phyloP scores from a whole-genome alignment of 2,888 invertebrate species.

The Lathronympha strigana region DNA sequence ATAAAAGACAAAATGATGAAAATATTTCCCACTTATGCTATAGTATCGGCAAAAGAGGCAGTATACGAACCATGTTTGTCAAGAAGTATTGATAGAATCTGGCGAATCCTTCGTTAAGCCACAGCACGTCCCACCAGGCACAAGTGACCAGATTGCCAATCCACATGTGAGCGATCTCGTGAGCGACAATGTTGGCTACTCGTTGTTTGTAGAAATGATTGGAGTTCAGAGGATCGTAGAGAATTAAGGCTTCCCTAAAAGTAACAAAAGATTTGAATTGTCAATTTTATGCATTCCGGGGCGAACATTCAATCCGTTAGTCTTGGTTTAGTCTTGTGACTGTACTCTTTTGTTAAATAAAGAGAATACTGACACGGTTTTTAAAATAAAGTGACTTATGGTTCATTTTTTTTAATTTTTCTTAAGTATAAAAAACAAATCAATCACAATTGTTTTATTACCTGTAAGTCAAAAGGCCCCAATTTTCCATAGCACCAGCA shows the following conservation, averaged over 20 bases:
- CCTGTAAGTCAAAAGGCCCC: slow-evolving; percentile 92
- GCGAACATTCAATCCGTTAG: too few relatives aligned
- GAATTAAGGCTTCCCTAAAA: slow-evolving; percentile 82
- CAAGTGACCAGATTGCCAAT: slow-evolving; percentile 91
- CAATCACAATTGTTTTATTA: slow-evolving; percentile 49
- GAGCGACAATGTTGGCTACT: slow-evolving; percentile 87
- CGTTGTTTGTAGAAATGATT: slow-evolving; percentile 85
- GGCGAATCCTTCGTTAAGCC: slow-evolving; percentile 89
- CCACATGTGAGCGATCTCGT: slow-evolving; percentile 94
- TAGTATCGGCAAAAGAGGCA: background rate
- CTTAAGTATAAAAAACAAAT: too few relatives aligned
- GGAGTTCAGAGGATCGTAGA: slow-evolving; percentile 75
- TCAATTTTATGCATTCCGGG: too few relatives aligned
- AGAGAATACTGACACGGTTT: too few relatives aligned
- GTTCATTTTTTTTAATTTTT: too few relatives aligned
- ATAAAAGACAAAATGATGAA: slow-evolving; percentile 22
- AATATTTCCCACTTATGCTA: background rate
- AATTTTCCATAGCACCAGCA: slow-evolving; percentile 93
- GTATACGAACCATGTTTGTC: slow-evolving; percentile 75
- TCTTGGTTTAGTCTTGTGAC: too few relatives aligned
- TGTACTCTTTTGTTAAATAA: too few relatives aligned
- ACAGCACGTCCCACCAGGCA: slow-evolving; percentile 90
- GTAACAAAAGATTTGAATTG: background rate
- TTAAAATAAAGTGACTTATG: too few relatives aligned
- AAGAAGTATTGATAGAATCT: slow-evolving; percentile 88